These are phyloP conservation scores for Callipepla californica DNA, from an alignment of 2,113 vertebrate species.

Conservation along the genomic window DNA sequence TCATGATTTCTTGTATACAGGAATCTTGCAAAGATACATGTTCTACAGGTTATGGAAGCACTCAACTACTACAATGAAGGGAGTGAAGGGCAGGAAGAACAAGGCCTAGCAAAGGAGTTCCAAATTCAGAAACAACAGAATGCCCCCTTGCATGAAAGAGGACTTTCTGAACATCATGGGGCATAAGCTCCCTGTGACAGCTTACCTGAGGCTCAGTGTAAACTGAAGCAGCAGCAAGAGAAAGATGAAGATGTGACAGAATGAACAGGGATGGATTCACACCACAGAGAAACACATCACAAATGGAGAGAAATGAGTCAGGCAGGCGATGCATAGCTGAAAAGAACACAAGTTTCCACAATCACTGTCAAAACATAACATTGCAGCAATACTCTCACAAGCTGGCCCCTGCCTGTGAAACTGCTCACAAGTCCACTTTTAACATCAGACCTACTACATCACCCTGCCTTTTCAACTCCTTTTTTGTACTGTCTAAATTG, in stretches of 20 bases:
- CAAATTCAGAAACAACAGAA: neutral
- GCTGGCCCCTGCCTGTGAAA: neutral
- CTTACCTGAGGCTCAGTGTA: slow-evolving; percentile 75
- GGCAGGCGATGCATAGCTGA: slow-evolving; percentile 74
- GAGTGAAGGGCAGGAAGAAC: neutral
- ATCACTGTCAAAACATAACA: slow-evolving; percentile 55
- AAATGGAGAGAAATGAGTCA: slow-evolving; percentile 80
- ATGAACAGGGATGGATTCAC: slow-evolving; percentile 79
- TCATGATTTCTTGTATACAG: neutral
- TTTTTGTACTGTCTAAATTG: neutral
- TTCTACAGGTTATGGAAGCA: neutral
- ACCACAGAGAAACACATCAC: slow-evolving; percentile 81
- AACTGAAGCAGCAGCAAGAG: slow-evolving; percentile 76
- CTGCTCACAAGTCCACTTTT: neutral
- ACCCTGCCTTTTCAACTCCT: neutral
- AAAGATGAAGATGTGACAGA: slow-evolving; percentile 79
- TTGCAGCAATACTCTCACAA: slow-evolving; percentile 42
- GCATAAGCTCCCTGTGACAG: neutral
- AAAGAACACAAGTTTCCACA: slow-evolving; percentile 78
- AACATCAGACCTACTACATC: neutral
- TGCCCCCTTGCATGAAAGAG: neutral
- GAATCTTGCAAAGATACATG: neutral
- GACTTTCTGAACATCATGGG: neutral
- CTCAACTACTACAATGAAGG: neutral
- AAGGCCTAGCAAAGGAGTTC: neutral